Evolutionary conservation across 2,113 vertebrate species (phyloP), one percentile per base, ranked within the genome.

Genomic region (Dinomys branickii): DNA sequence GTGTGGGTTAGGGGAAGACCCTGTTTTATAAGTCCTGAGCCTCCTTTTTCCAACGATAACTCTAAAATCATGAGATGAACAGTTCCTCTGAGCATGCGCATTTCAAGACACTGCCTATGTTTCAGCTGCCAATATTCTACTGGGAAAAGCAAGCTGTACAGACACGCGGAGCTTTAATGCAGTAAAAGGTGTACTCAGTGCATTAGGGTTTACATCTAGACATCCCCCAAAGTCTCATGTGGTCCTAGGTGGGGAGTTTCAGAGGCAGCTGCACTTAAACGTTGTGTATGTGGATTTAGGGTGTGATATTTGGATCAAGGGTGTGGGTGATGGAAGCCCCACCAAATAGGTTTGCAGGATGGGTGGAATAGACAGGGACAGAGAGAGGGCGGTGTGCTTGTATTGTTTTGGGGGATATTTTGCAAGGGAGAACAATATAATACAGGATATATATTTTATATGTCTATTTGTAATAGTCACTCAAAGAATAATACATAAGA

Each of bases 131-230:
- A 44, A 24, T 20, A 73, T 75, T 28, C 22, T 75, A 44, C 14
- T 75, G 38, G 24, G n/a, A 44, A 75, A 75, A 75, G 13, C 20
- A 73, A 44, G 38, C 26, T 24, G 26, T 26, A 26, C 13, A 44
- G 20, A 44, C 2, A 75, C 44, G 71, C 71, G 44, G 24, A 75
- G 22, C 71, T 28, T 44, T 75, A 75, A 44, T 75, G 14, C 10
- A 75, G 28, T 75, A 75, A 44, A 75, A 75, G 22, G 1, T 44
- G 22, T 7, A 26, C 41, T 26, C 38, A 75, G 38, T 10, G 28
- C 28, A 0, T 44, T 44, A 7, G 13, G 22, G 1, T 5, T 20
- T 19, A 14, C 44, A 38, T 5, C 41, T 14, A 44, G 4, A 13
- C 41, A 22, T 41, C 20, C n/a, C 67, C 9, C n/a, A 5, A 73